Evolutionary conservation across 2,113 vertebrate genomes (phyloP).

Genomic region (Thalassoma bifasciatum): DNA sequence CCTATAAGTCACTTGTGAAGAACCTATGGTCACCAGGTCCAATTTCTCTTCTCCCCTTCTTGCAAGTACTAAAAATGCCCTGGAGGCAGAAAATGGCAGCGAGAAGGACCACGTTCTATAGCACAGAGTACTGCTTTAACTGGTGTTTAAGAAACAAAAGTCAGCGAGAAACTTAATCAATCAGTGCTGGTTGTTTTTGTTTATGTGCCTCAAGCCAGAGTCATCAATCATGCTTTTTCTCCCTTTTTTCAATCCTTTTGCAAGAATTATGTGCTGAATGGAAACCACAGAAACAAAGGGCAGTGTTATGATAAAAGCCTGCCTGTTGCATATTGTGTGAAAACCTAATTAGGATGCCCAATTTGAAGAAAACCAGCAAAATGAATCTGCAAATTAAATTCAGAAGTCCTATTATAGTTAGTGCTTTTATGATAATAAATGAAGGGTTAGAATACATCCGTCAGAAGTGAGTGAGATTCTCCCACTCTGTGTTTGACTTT

Average conservation of each 20-base stretch:
- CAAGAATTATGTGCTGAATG: conserved; percentile 61
- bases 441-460: conserved; percentile 46
- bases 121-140: conserved; percentile 67
- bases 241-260: conserved; percentile 57
- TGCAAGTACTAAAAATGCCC: conserved; percentile 64
- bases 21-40: conserved; percentile 74
- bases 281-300: conserved; percentile 73
- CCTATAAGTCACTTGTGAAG: conserved; percentile 76
- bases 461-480: conserved; percentile 35
- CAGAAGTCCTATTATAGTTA: conserved; percentile 51
- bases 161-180: conserved; percentile 79
- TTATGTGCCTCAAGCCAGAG: conserved; percentile 74
- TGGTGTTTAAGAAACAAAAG: conserved; percentile 80
- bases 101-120: conserved; percentile 53
- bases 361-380: conserved; percentile 54
- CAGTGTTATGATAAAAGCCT: conserved; percentile 67
- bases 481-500: background rate
- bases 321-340: conserved; percentile 73
- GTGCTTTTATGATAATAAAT: conserved; percentile 66
- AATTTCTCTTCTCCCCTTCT: conserved; percentile 68
- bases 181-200: conserved; percentile 80
- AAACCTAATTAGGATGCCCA: conserved; percentile 70
- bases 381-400: conserved; percentile 74
- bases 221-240: conserved; percentile 76
- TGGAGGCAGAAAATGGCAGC: conserved; percentile 63